Conservation (phyloP, 2,888 invertebrate genomes). For the Clostera curtula region DNA sequence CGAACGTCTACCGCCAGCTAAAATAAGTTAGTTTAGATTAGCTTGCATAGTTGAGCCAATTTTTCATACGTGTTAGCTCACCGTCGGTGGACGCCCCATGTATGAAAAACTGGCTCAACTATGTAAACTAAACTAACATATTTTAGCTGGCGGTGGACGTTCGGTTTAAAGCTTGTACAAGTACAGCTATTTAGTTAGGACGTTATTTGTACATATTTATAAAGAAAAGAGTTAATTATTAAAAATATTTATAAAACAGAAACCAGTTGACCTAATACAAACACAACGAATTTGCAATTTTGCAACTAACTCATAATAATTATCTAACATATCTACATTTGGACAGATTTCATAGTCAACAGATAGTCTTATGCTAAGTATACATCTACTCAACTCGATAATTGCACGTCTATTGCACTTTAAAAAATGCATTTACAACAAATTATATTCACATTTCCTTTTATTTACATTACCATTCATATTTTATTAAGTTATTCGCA, state of each 20-base stretch:
- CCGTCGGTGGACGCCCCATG: no score
- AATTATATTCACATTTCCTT: constrained; percentile 63
- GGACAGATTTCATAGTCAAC: constrained; percentile 61
- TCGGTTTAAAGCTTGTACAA: no score
- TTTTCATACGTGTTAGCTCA: no score
- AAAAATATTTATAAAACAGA: constrained; percentile 38
- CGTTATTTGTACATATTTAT: no score
- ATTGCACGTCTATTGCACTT: constrained; percentile 73
- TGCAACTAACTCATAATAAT: constrained; percentile 17
- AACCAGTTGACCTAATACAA: constrained; percentile 46
- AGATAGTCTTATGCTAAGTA: constrained; percentile 52
- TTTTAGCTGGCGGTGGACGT: no score
- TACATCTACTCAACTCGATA: constrained; percentile 70
- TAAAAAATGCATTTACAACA: constrained; percentile 73
- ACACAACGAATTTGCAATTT: constrained; percentile 7
- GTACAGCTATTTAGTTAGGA: no score
- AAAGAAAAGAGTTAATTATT: no score
- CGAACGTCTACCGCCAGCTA: no score
- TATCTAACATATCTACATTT: constrained; percentile 50
- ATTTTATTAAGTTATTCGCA: background rate
- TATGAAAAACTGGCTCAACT: no score
- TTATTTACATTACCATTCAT: constrained; percentile 40
- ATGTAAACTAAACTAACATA: no score
- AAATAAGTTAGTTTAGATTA: no score
- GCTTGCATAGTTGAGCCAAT: no score